These are phyloP conservation scores for Plectropomus leopardus DNA, from an alignment of 2,113 vertebrate genomes.

Conservation along the genomic window DNA sequence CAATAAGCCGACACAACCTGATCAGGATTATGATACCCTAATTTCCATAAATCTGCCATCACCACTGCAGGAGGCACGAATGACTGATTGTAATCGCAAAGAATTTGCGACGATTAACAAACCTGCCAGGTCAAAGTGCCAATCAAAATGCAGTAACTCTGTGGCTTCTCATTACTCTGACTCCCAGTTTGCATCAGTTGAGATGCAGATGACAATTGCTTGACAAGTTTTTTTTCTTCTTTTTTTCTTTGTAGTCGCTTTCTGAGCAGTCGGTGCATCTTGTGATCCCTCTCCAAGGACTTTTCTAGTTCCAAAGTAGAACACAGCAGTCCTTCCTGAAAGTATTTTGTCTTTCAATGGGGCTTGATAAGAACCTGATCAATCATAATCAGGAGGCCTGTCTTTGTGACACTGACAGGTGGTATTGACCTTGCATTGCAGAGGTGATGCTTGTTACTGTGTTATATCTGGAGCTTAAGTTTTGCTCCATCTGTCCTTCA, in stretches of 20 bases:
- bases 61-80: conserved; percentile 54
- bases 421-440: conserved; percentile 60
- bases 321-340: conserved; percentile 28
- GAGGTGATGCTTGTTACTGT: conserved; percentile 44
- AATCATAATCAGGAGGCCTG: conserved; percentile 66
- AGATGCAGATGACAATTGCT: conserved; percentile 40
- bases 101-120: conserved; percentile 70
- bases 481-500: conserved; percentile 64
- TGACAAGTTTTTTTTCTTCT: neutral
- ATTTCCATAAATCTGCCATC: conserved; percentile 81
- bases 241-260: neutral
- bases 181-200: conserved; percentile 10
- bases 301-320: conserved; percentile 17
- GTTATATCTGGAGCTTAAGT: conserved; percentile 28
- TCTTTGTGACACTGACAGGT: conserved; percentile 48
- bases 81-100: conserved; percentile 76
- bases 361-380: conserved; percentile 62
- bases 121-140: conserved; percentile 74
- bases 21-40: conserved; percentile 81
- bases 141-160: conserved; percentile 60
- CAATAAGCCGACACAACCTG: conserved; percentile 75
- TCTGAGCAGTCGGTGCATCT: neutral
- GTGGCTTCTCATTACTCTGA: conserved; percentile 40
- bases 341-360: conserved; percentile 20
- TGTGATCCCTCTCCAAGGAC: conserved; percentile 28